Percentiles rank a stretch among this genome's conserved stretches.
phyloP scores from a whole-genome alignment of 2,113 vertebrate species.

The Paradoxurus hermaphroditus region DNA sequence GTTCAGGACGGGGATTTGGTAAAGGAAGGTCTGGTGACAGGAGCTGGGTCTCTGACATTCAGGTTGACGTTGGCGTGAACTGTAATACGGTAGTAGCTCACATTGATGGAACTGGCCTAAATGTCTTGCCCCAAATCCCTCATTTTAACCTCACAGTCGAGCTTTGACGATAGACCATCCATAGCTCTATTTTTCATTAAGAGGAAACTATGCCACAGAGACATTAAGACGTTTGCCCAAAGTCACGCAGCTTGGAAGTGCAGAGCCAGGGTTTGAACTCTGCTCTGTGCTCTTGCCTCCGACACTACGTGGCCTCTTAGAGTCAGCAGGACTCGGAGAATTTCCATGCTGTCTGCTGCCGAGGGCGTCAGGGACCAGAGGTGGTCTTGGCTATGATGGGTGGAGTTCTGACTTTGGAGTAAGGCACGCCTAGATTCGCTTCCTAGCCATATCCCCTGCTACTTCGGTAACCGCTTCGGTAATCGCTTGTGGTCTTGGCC shows the following conservation, averaged over 20 bases:
- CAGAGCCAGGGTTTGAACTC: background rate
- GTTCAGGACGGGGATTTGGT: background rate
- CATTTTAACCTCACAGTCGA: background rate
- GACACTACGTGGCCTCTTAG: accelerated
- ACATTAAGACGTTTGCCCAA: background rate
- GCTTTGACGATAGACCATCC: background rate
- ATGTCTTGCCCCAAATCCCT: background rate
- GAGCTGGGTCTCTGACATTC: background rate
- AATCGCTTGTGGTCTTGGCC: background rate
- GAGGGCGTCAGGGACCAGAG: background rate
- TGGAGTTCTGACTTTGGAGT: background rate
- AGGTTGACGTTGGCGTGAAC: accelerated
- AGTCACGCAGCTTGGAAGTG: background rate
- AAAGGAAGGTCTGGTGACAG: background rate
- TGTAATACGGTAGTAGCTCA: background rate
- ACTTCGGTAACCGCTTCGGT: background rate
- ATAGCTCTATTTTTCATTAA: background rate
- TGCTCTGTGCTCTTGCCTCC: accelerated
- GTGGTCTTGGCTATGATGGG: background rate
- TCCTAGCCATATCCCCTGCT: background rate
- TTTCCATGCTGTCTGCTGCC: accelerated
- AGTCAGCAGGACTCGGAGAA: background rate
- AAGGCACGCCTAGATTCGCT: background rate
- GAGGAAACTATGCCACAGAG: background rate
- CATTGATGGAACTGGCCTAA: background rate